These are phyloP conservation scores for Pangasius krempfi DNA, from an alignment of 2,797 vertebrate genomes.

Conservation along the genomic window DNA sequence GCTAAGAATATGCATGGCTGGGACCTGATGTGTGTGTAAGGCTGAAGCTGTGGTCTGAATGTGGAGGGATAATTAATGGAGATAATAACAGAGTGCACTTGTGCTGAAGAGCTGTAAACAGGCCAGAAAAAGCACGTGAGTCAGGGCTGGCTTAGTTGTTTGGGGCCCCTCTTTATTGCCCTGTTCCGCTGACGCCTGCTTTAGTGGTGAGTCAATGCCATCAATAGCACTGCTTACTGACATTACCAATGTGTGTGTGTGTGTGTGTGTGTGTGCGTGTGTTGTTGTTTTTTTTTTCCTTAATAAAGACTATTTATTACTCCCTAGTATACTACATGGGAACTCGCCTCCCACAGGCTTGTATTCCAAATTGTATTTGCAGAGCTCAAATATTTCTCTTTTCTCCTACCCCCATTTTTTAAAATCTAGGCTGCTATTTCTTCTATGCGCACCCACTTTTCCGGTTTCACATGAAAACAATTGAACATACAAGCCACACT, in stretches of 20 bases:
- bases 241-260: conserved; percentile 38
- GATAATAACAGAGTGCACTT: conserved; percentile 63
- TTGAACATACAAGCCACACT: background rate
- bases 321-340: conserved; percentile 45
- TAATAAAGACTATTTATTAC: conserved; percentile 76
- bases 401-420: background rate
- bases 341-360: conserved; percentile 59
- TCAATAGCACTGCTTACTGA: conserved; percentile 67
- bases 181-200: conserved; percentile 66
- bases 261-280: background rate
- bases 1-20: background rate
- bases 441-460: background rate
- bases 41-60: conserved; percentile 60
- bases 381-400: conserved; percentile 36
- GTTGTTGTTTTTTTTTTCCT: conserved; percentile 53
- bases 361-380: conserved; percentile 64
- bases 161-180: conserved; percentile 67
- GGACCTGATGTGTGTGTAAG: conserved; percentile 40
- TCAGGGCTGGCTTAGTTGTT: conserved; percentile 65
- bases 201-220: conserved; percentile 66
- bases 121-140: conserved; percentile 69
- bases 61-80: conserved; percentile 68
- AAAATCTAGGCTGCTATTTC: background rate
- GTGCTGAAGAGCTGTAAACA: conserved; percentile 63
- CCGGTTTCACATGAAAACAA: background rate